Percentiles rank a stretch among this genome's conserved stretches.
These are phyloP conservation scores for Lethocerus indicus DNA, from an alignment of 1,140 invertebrate genomes.

Conservation along the genomic window DNA sequence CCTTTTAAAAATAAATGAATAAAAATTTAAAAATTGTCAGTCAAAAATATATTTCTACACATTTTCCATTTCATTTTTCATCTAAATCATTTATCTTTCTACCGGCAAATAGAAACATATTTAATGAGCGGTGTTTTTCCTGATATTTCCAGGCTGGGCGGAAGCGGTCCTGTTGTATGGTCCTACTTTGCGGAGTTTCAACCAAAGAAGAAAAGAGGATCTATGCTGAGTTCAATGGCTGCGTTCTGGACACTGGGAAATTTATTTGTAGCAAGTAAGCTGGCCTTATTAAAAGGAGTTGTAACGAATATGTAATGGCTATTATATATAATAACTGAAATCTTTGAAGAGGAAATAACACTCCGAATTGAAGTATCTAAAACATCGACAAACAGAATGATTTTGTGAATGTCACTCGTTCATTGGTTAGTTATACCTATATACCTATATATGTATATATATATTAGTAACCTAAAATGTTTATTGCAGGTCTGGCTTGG, in stretches of 20 bases:
- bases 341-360: too few species aligned
- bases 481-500: slow-evolving; percentile 56
- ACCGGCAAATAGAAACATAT: not conserved
- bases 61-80: not conserved
- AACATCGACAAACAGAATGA: too few species aligned
- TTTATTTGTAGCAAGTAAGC: slow-evolving; percentile 58
- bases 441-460: too few species aligned
- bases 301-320: not conserved
- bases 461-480: too few species aligned
- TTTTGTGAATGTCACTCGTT: too few species aligned
- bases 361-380: too few species aligned
- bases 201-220: slow-evolving; percentile 70
- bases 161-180: slow-evolving; percentile 88
- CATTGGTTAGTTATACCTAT: too few species aligned
- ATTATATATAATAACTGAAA: too few species aligned
- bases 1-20: not conserved
- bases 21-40: not conserved
- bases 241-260: slow-evolving; percentile 87
- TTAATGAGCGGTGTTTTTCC: too few species aligned
- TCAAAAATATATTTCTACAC: not conserved
- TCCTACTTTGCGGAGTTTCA: slow-evolving; percentile 91
- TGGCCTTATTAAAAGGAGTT: not conserved
- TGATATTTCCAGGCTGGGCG: slow-evolving; percentile 54
- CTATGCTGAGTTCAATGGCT: slow-evolving; percentile 82
- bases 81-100: not conserved